Base-by-base conservation (phyloP, 1,140 invertebrate species). In the Drosophila parvula region DNA sequence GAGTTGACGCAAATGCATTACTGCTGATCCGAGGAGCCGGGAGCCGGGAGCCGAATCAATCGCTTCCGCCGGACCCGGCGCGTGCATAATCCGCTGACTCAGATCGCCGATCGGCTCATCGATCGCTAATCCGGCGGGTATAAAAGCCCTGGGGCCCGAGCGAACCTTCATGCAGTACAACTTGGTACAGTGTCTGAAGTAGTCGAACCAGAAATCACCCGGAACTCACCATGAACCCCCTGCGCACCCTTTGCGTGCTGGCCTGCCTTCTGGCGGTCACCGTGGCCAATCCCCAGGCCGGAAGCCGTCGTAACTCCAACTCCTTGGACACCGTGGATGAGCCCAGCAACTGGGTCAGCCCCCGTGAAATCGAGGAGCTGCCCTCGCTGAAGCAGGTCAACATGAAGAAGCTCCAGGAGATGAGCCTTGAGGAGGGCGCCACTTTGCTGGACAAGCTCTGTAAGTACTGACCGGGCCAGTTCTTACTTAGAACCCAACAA, bases 391-490 rank as follows among this genome's bases (percentile, higher is more conserved):
- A 90, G 60, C 74, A 91, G 30, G 73, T 91, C 16, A 86, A 51
- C 3, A 61, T 91, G 30, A 68, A 78, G 28, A 63, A 78, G 57
- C 83, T 91, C 55, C 84, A 91, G 60, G 71, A 79, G 50, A 80
- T 91, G 86, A 78, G 75, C 30, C 58, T 77, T 5, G 78, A 91
- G 34, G 90, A 91, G 27, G 90, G 90, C 8, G 81, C 83, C 50
- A 70, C 64, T 2, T 40, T 91, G 36, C 16, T 91, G 64, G 74
- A 88, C 43, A 79, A 71, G n/a, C 51, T 88, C n/a, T 91, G 90
- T 91, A 65, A 83, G 81, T 90, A 22, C 4, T 22, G 22, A 22
- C 6, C 7, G 34, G n/a, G 7, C 3, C 0, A 7, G 4, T 12
- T 11, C 4, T 5, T 4, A 5, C 7, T 12, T 14, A 22, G 22